phyloP scores from a whole-genome alignment of 2,113 vertebrate genomes.

The Bubo bubo region DNA sequence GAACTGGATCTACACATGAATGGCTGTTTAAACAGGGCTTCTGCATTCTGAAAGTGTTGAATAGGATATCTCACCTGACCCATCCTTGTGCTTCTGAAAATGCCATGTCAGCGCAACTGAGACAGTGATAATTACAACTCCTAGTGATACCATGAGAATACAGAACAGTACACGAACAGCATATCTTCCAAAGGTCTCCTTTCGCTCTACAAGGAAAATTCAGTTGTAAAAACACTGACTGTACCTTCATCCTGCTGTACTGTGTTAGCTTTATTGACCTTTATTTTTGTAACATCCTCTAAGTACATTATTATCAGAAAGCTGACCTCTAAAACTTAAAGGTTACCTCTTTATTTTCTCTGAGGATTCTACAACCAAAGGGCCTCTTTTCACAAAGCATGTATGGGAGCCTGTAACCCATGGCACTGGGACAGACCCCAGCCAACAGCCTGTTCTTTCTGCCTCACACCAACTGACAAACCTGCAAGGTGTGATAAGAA shows the following conservation, averaged over 20 bases:
- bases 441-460: not conserved
- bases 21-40: not conserved
- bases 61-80: not conserved
- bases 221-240: not conserved
- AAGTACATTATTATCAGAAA: not conserved
- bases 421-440: not conserved
- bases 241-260: not conserved
- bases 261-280: not conserved
- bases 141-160: not conserved
- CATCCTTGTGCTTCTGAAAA: not conserved
- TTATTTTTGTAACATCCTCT: not conserved
- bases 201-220: not conserved
- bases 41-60: not conserved
- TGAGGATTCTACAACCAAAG: not conserved
- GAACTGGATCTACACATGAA: not conserved
- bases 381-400: not conserved
- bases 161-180: not conserved
- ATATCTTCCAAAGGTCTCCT: not conserved
- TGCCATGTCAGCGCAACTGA: not conserved
- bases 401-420: not conserved
- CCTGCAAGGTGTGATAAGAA: not conserved
- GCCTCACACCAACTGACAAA: not conserved
- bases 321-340: not conserved
- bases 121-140: not conserved
- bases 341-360: not conserved